Evolutionary conservation across 2,888 invertebrate species (phyloP).

Genomic region (Synergus japonicus): DNA sequence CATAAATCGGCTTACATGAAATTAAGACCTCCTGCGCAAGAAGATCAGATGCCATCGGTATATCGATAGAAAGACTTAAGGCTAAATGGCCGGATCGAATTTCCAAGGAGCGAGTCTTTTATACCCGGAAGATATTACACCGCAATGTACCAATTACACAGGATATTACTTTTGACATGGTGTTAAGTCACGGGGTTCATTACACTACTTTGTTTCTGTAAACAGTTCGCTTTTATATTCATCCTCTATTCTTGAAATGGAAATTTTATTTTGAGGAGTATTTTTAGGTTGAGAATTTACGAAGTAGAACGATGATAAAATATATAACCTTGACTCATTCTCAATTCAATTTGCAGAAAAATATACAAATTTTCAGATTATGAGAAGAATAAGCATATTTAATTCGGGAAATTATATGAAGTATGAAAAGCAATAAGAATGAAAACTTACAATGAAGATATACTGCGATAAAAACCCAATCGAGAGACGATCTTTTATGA

Average conservation of each 20-base stretch:
- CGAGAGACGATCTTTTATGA: conserved; percentile 61
- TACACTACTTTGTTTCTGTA: conserved; percentile 13
- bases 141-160: conserved; percentile 38
- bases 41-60: conserved; percentile 54
- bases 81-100: conserved; percentile 57
- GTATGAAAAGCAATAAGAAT: not conserved
- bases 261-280: not conserved
- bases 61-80: conserved; percentile 45
- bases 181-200: conserved; percentile 35
- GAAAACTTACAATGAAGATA: conserved; percentile 28
- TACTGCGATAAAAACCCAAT: conserved; percentile 39
- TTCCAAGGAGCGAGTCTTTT: conserved; percentile 45
- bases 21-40: conserved; percentile 49
- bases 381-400: not conserved
- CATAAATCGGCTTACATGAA: conserved; percentile 50
- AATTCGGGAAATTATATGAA: not conserved
- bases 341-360: no score
- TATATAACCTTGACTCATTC: no score
- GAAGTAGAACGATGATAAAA: not conserved
- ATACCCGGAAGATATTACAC: conserved; percentile 39
- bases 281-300: not conserved
- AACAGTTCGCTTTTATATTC: conserved; percentile 3
- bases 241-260: not conserved
- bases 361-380: not conserved
- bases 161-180: conserved; percentile 34